A percentile compares a stretch with the other conserved stretches of the same genome.
Conservation (phyloP, 2,113 vertebrate species). For the Boleophthalmus pectinirostris region DNA sequence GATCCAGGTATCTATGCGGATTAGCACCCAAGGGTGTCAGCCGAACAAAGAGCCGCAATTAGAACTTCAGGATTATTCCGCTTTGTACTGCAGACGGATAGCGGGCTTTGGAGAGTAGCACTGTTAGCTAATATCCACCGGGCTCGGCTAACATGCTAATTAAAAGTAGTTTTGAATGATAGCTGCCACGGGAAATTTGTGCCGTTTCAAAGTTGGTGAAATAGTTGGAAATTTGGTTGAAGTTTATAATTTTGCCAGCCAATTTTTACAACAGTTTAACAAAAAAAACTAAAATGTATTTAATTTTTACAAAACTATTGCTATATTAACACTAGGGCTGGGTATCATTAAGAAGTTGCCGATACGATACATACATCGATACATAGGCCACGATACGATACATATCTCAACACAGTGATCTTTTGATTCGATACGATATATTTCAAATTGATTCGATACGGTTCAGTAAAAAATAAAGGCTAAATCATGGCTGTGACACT, state of each 20-base stretch:
- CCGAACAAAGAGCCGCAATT: slow-evolving; percentile 68
- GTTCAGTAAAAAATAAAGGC: no score
- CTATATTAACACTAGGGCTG: not conserved
- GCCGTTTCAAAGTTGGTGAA: not conserved
- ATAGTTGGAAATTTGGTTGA: not conserved
- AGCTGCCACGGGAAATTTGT: not conserved
- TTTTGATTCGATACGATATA: no score
- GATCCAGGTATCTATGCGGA: slow-evolving; percentile 67
- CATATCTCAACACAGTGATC: no score
- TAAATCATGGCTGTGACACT: no score
- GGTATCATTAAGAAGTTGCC: no score
- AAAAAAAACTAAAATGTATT: no score
- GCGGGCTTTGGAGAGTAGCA: not conserved
- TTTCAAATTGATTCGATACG: no score
- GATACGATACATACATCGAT: no score
- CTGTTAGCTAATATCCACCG: slow-evolving; percentile 2
- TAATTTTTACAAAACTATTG: not conserved
- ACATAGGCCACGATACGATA: no score
- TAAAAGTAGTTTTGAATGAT: not conserved
- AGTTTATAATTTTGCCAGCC: not conserved
- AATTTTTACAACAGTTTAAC: no score
- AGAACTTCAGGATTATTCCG: slow-evolving; percentile 55
- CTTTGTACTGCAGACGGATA: slow-evolving; percentile 25
- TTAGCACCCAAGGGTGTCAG: slow-evolving; percentile 58
- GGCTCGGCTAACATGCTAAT: slow-evolving; percentile 21